Evolutionary conservation across 1,140 invertebrate genomes (phyloP).

Genomic region (Microplitis demolitor): DNA sequence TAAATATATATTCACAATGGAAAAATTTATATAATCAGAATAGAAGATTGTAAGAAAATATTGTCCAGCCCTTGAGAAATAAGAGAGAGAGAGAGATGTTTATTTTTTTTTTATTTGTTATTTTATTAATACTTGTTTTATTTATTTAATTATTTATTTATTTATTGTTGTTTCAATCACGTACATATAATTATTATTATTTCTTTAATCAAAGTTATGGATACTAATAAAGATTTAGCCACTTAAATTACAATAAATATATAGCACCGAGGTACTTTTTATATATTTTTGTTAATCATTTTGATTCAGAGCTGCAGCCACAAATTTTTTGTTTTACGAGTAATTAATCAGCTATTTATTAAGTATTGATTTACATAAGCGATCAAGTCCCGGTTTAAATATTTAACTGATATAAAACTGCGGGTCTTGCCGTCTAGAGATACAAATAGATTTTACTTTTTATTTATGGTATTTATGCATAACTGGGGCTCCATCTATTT

Average conservation of each 20-base stretch:
- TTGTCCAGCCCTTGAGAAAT: conserved; percentile 34
- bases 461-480: no score
- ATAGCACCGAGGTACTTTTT: conserved; percentile 8
- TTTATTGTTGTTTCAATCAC: not conserved
- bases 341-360: conserved; percentile 16
- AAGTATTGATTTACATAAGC: not conserved
- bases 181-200: not conserved
- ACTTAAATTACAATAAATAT: conserved; percentile 16
- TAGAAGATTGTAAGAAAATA: conserved; percentile 36
- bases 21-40: conserved; percentile 14
- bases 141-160: not conserved
- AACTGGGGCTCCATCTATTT: no score
- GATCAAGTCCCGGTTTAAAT: no score
- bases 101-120: not conserved
- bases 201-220: not conserved
- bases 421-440: no score
- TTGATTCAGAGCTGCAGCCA: conserved; percentile 43
- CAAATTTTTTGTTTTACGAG: conserved; percentile 21
- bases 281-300: conserved; percentile 25
- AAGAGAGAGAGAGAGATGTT: no score
- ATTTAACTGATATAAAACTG: no score
- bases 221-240: not conserved
- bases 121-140: conserved; percentile 7
- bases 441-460: no score
- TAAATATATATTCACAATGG: not conserved